Evolutionary conservation across 2,888 invertebrate genomes (phyloP).

Genomic region (Mechanitis mazaeus): DNA sequence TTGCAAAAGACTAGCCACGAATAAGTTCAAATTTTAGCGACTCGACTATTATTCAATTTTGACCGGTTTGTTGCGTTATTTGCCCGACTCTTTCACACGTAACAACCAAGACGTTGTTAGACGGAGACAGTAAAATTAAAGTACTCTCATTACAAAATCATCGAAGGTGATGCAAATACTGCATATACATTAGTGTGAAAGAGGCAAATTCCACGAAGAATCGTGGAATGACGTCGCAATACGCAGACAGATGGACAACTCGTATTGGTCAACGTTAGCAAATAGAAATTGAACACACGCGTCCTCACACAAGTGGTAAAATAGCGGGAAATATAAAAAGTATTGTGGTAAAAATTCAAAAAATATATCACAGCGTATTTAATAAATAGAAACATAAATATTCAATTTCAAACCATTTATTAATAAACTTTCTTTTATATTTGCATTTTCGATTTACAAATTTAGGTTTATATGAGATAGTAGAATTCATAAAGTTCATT

Average conservation of each 20-base stretch:
- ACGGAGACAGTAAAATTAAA: conserved; percentile 45
- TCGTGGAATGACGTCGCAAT: conserved; percentile 50
- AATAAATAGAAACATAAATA: not conserved
- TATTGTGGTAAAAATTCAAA: not conserved
- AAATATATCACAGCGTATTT: not conserved
- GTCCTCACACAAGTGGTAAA: conserved; percentile 34
- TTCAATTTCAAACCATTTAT: not conserved
- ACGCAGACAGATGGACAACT: conserved; percentile 82
- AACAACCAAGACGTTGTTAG: conserved; percentile 25
- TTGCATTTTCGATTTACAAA: not conserved
- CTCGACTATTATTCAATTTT: conserved; percentile 61
- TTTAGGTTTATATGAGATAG: not conserved
- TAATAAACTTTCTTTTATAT: not conserved
- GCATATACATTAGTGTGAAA: conserved; percentile 42
- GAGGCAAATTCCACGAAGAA: conserved; percentile 40
- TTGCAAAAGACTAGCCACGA: conserved; percentile 69
- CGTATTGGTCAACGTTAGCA: conserved; percentile 75
- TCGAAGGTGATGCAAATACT: conserved; percentile 49
- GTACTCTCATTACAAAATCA: conserved; percentile 42
- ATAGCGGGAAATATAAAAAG: conserved; percentile 32
- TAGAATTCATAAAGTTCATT: conserved; percentile 15
- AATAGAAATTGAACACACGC: conserved; percentile 71
- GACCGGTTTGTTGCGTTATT: conserved; percentile 46
- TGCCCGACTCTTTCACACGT: conserved; percentile 42
- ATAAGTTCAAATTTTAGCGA: conserved; percentile 65